Percentiles rank a stretch among this genome's conserved stretches.
Evolutionary conservation across 2,888 invertebrate genomes (phyloP).

Genomic region (Ochropleura leucogaster): DNA sequence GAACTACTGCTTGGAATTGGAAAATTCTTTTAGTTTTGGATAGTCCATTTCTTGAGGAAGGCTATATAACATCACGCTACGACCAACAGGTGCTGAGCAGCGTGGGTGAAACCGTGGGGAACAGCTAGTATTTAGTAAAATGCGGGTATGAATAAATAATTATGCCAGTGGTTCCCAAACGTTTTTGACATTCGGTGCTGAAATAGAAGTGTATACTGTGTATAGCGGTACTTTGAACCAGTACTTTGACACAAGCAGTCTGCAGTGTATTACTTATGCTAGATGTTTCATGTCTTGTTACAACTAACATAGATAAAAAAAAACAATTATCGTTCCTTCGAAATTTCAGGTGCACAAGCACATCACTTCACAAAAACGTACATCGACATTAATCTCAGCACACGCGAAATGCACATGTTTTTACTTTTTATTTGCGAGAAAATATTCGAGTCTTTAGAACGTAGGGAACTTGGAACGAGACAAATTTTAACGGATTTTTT

Average conservation of each 20-base stretch:
- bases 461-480: slow-evolving; percentile 43
- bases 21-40: no score
- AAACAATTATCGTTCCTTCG: slow-evolving; percentile 1
- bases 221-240: not conserved
- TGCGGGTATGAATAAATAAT: not conserved
- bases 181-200: no score
- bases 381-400: slow-evolving; percentile 60
- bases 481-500: slow-evolving; percentile 59
- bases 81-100: no score
- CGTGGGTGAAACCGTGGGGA: no score
- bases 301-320: not conserved
- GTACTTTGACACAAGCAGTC: not conserved
- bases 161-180: no score
- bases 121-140: not conserved
- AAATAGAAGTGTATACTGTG: no score
- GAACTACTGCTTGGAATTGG: no score
- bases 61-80: no score
- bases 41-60: no score
- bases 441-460: slow-evolving; percentile 52
- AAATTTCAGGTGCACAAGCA: slow-evolving; percentile 17
- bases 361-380: slow-evolving; percentile 40
- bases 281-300: not conserved
- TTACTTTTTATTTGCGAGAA: slow-evolving; percentile 51
- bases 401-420: slow-evolving; percentile 55
- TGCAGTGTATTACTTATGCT: not conserved